Conservation (phyloP, 2,888 invertebrate genomes). For the Sinopyrophorus schimmeli region DNA sequence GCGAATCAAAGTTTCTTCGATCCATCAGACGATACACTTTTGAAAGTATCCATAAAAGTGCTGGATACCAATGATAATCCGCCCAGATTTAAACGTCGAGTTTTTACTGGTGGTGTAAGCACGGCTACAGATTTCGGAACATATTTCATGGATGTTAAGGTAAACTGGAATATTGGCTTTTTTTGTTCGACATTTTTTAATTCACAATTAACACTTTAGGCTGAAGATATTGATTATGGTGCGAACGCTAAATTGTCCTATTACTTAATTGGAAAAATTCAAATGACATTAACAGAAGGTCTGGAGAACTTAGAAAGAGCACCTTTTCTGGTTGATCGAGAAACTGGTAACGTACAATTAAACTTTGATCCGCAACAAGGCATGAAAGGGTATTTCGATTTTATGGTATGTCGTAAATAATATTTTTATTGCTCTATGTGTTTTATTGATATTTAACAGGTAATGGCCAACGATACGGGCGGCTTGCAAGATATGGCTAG, state of each 20-base stretch:
- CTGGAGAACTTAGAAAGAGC: slow-evolving; percentile 77
- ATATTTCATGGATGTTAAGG: slow-evolving; percentile 82
- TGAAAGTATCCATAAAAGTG: slow-evolving; percentile 72
- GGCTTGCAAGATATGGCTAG: slow-evolving; percentile 81
- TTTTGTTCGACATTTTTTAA: too few species aligned
- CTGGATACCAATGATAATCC: slow-evolving; percentile 90
- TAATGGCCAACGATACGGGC: slow-evolving; percentile 82
- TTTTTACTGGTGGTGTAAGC: slow-evolving; percentile 93
- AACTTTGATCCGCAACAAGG: slow-evolving; percentile 96
- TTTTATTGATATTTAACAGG: slow-evolving; percentile 55
- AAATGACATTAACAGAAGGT: slow-evolving; percentile 83
- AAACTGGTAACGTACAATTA: slow-evolving; percentile 81
- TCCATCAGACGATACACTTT: slow-evolving; percentile 66
- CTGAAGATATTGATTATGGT: slow-evolving; percentile 75
- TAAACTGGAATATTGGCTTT: slow-evolving; percentile 48
- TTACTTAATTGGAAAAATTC: slow-evolving; percentile 76
- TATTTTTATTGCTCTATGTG: not conserved
- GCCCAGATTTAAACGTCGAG: slow-evolving; percentile 76
- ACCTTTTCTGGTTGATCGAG: slow-evolving; percentile 80
- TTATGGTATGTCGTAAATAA: slow-evolving; percentile 63
- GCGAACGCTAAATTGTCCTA: slow-evolving; percentile 76
- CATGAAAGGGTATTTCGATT: slow-evolving; percentile 97
- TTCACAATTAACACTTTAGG: slow-evolving; percentile 54
- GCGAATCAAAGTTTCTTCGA: slow-evolving; percentile 61
- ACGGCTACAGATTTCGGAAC: slow-evolving; percentile 91